Evolutionary conservation across 2,113 vertebrate species (phyloP).

Genomic region (Pithys albifrons): DNA sequence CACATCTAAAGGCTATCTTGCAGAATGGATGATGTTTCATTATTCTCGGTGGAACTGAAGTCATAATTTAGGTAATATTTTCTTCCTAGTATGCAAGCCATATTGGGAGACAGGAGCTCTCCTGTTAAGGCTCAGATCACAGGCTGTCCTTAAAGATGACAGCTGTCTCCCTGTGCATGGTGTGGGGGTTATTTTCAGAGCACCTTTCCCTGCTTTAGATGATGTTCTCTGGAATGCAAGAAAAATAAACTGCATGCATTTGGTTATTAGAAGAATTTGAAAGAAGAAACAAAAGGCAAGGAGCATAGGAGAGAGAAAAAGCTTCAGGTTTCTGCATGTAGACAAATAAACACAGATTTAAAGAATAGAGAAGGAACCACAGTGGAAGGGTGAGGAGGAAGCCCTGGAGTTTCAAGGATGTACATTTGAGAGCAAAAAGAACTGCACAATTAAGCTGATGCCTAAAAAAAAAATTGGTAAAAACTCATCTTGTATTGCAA

Average conservation of each 20-base stretch:
- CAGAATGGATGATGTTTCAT: background rate
- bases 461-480: background rate
- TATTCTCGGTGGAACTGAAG: background rate
- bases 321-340: background rate
- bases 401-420: background rate
- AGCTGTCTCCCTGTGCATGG: background rate
- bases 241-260: background rate
- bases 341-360: background rate
- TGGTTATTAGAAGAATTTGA: background rate
- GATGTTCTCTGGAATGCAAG: background rate
- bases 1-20: background rate
- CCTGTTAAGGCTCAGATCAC: background rate
- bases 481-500: background rate
- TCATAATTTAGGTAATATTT: background rate
- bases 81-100: background rate
- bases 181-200: background rate
- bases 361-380: background rate
- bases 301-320: background rate
- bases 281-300: background rate
- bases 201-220: background rate
- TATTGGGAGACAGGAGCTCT: background rate
- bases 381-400: background rate
- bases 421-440: background rate
- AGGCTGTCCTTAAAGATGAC: background rate
- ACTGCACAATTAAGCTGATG: background rate